Percentiles rank a stretch among this genome's conserved stretches.
These are phyloP conservation scores for Sinohyriopsis cumingii DNA, from an alignment of 2,888 invertebrate species.

Conservation along the genomic window DNA sequence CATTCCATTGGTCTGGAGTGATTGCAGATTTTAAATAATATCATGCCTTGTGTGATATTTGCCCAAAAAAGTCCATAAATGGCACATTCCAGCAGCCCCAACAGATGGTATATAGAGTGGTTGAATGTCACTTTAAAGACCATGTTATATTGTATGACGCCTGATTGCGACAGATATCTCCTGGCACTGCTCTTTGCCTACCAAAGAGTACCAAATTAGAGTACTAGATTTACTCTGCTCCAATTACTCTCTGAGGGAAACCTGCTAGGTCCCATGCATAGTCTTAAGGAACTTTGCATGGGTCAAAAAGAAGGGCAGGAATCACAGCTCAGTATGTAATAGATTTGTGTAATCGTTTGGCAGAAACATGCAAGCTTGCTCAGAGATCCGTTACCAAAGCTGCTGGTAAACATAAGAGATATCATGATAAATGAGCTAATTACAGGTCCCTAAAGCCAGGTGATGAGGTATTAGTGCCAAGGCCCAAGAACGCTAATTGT, in stretches of 20 bases:
- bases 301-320: conserved; percentile 2
- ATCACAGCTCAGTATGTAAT: conserved; percentile 30
- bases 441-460: conserved; percentile 17
- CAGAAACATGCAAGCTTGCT: too few species aligned
- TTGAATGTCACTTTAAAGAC: conserved; percentile 37
- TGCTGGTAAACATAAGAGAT: conserved; percentile 13
- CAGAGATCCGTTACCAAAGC: too few species aligned
- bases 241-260: conserved; percentile 24
- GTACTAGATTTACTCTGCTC: conserved; percentile 28
- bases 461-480: conserved; percentile 35
- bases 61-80: background rate
- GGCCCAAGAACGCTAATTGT: conserved; percentile 42
- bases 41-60: background rate
- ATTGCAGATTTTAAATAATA: too few species aligned
- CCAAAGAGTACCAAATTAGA: conserved; percentile 27
- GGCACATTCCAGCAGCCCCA: background rate
- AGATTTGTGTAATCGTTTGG: too few species aligned
- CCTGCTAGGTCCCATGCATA: conserved; percentile 19
- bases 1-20: too few species aligned
- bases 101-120: conserved; percentile 33
- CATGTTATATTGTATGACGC: conserved; percentile 31
- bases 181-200: conserved; percentile 32
- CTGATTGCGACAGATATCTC: conserved; percentile 40
- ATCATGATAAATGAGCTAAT: conserved; percentile 32
- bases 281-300: conserved; percentile 17